phyloP scores from a whole-genome alignment of 2,888 invertebrate species.

The Nomada fucata region DNA sequence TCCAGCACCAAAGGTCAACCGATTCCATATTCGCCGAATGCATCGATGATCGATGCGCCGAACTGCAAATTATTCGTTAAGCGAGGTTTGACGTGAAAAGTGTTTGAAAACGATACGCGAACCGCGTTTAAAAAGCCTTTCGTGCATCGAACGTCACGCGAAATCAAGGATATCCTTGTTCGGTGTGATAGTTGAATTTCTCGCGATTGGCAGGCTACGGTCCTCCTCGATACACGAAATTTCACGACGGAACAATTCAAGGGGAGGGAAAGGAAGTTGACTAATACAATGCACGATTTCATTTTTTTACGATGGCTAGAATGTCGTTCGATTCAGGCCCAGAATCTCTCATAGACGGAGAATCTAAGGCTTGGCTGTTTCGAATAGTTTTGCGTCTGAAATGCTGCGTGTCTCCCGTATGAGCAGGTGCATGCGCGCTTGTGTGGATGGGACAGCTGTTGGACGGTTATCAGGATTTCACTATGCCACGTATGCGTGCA shows the following conservation, averaged over 20 bases:
- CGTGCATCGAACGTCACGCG: constrained; percentile 28
- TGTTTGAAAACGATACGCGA: background rate
- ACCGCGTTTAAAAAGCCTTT: background rate
- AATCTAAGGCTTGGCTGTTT: constrained; percentile 35
- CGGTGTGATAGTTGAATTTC: constrained; percentile 71
- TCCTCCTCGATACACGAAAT: too few relatives aligned
- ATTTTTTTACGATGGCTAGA: background rate
- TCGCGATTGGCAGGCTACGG: constrained; percentile 54
- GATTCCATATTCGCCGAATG: too few relatives aligned
- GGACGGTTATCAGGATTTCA: constrained; percentile 53
- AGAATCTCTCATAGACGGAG: background rate
- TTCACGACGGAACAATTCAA: background rate
- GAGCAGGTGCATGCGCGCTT: constrained; percentile 13
- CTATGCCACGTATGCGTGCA: constrained; percentile 23
- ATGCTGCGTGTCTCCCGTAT: constrained; percentile 10
- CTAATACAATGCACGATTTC: background rate
- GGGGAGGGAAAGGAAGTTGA: background rate
- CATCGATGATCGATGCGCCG: too few relatives aligned
- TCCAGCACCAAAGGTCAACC: too few relatives aligned
- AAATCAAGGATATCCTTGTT: constrained; percentile 66
- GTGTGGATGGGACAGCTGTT: constrained; percentile 35
- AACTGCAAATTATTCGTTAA: too few relatives aligned
- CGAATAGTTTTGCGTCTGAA: constrained; percentile 39
- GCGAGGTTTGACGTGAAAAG: too few relatives aligned
- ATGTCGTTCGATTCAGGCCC: background rate